Evolutionary conservation across 2,113 vertebrate species (phyloP).

Genomic region (Mus pahari): DNA sequence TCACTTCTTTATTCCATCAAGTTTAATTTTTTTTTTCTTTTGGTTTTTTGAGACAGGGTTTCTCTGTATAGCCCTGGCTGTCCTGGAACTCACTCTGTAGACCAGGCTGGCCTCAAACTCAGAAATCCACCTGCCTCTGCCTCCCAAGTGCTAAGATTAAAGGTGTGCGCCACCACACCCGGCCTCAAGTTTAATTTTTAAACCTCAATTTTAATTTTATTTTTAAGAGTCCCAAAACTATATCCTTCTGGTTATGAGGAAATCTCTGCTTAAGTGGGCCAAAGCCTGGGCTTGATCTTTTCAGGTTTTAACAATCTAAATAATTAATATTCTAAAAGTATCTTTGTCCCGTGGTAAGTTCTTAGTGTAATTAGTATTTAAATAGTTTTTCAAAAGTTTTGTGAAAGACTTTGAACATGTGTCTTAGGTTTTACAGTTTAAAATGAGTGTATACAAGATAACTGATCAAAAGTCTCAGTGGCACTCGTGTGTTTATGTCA

Average conservation of each 20-base stretch:
- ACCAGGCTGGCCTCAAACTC: no score
- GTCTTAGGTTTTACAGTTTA: background rate
- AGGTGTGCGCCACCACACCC: no score
- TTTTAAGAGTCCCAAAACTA: constrained; percentile 12
- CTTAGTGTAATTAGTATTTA: constrained; percentile 32
- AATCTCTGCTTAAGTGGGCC: background rate
- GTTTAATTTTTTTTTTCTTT: constrained; percentile 51
- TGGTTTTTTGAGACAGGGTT: no score
- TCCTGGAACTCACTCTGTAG: no score
- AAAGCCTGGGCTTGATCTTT: background rate
- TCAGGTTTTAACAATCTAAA: background rate
- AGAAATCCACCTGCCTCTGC: no score
- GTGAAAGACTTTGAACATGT: background rate
- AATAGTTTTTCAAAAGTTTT: background rate
- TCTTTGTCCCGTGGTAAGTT: constrained; percentile 10
- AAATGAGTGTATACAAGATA: background rate
- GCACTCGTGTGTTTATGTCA: background rate
- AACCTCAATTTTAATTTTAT: background rate
- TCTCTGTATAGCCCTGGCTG: no score
- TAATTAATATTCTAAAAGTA: constrained; percentile 34
- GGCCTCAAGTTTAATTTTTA: constrained; percentile 29
- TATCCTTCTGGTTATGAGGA: background rate
- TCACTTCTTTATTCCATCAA: background rate
- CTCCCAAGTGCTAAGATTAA: no score
- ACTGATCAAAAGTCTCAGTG: background rate